phyloP scores from a whole-genome alignment of 2,888 invertebrate species.

The Ophraella communa region DNA sequence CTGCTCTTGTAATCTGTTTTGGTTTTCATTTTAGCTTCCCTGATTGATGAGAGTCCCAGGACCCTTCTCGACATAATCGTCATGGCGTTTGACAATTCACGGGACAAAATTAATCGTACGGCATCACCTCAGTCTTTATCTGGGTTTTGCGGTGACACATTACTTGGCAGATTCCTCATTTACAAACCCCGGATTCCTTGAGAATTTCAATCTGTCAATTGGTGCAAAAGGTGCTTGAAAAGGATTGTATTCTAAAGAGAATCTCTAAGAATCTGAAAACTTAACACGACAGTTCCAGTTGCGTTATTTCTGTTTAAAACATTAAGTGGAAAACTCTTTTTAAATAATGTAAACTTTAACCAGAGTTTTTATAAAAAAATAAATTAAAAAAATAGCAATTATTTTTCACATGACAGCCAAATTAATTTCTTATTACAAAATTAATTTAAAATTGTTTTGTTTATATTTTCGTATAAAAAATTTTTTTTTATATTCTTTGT shows the following conservation, averaged over 20 bases:
- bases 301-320: neutral
- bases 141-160: slow-evolving; percentile 27
- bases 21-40: slow-evolving; percentile 23
- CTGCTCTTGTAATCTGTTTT: slow-evolving; percentile 17
- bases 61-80: slow-evolving; percentile 46
- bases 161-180: slow-evolving; percentile 25
- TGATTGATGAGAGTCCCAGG: slow-evolving; percentile 46
- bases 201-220: slow-evolving; percentile 21
- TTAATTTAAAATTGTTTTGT: no score
- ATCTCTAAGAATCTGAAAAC: neutral
- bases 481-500: no score
- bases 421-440: no score
- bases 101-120: slow-evolving; percentile 48
- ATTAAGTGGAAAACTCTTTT: neutral
- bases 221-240: neutral
- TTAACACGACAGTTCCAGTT: neutral
- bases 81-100: slow-evolving; percentile 50
- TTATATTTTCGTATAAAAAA: no score
- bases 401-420: no score
- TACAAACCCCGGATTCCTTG: slow-evolving; percentile 11
- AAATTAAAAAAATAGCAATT: no score
- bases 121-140: slow-evolving; percentile 48
- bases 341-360: neutral
- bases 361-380: neutral
- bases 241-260: neutral